Evolutionary conservation across 2,888 invertebrate species (phyloP).

Genomic region (Rhagophthalmus giganteus): DNA sequence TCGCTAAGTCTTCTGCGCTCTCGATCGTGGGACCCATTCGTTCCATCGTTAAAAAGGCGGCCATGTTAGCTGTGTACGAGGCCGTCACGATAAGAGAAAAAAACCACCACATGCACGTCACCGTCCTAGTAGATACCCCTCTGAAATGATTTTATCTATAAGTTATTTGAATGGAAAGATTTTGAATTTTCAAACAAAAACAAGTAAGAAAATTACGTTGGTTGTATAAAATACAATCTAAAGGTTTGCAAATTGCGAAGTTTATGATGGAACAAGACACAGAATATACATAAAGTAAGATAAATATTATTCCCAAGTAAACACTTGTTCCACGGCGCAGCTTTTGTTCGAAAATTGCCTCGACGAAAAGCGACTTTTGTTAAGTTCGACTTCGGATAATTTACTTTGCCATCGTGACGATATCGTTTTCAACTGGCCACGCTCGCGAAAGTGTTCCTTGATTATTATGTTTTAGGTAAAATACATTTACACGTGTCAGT

Average conservation of each 20-base stretch:
- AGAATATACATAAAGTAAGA: constrained; percentile 13
- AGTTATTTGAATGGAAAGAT: too few relatives aligned
- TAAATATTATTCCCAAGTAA: constrained; percentile 15
- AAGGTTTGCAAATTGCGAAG: constrained; percentile 5
- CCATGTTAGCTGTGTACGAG: constrained; percentile 93
- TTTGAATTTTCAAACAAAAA: too few relatives aligned
- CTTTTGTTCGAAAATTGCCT: constrained; percentile 14
- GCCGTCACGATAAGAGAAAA: constrained; percentile 89
- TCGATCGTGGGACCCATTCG: constrained; percentile 88
- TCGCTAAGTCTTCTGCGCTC: constrained; percentile 88
- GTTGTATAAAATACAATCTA: background rate
- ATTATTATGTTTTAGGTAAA: background rate
- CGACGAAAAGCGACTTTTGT: constrained; percentile 4
- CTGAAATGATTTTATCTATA: too few relatives aligned
- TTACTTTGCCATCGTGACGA: constrained; percentile 1
- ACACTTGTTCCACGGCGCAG: constrained; percentile 9
- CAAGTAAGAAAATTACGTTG: too few relatives aligned
- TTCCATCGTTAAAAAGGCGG: constrained; percentile 89
- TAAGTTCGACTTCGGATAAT: constrained; percentile 7
- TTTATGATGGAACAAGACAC: constrained; percentile 4
- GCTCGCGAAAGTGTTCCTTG: background rate
- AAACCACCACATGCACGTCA: constrained; percentile 92
- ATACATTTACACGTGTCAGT: background rate
- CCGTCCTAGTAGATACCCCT: constrained; percentile 85
- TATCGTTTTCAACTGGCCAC: too few relatives aligned